These are phyloP conservation scores for Ochropleura plecta DNA, from an alignment of 2,888 invertebrate species.

Conservation along the genomic window DNA sequence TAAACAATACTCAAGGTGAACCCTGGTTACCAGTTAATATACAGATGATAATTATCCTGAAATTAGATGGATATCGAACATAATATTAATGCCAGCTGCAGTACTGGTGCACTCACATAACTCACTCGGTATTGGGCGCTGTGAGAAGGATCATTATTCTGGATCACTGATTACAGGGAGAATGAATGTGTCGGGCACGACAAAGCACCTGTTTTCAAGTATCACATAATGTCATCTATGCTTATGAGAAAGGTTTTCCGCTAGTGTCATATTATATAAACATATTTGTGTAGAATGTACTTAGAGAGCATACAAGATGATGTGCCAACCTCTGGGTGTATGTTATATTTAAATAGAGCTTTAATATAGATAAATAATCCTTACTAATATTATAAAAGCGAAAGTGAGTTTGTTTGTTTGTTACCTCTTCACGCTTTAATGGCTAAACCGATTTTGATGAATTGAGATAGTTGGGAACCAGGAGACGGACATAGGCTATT, in stretches of 20 bases:
- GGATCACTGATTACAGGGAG: conserved; percentile 51
- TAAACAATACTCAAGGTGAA: background rate
- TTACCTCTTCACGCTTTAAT: too few relatives aligned
- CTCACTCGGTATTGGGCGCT: conserved; percentile 39
- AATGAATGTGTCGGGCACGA: conserved; percentile 36
- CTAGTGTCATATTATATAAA: background rate
- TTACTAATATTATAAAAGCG: too few relatives aligned
- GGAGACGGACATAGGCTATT: too few relatives aligned
- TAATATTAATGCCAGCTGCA: conserved; percentile 24
- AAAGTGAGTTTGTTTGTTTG: too few relatives aligned
- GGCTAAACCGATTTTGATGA: too few relatives aligned
- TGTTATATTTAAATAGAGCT: background rate
- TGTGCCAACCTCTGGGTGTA: background rate
- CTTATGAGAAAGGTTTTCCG: conserved; percentile 9
- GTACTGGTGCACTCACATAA: conserved; percentile 24
- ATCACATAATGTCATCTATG: background rate
- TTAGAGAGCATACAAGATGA: background rate
- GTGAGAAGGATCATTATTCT: conserved; percentile 60
- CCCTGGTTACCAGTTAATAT: background rate
- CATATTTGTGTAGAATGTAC: background rate
- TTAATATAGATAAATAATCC: too few relatives aligned
- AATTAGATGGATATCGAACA: conserved; percentile 20
- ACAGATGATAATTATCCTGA: conserved; percentile 6
- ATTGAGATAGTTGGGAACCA: too few relatives aligned
- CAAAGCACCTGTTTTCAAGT: conserved; percentile 18